Evolutionary conservation across 2,888 invertebrate genomes (phyloP), one percentile per base, ranked within the genome.

Genomic region (Heteropelma amictum): DNA sequence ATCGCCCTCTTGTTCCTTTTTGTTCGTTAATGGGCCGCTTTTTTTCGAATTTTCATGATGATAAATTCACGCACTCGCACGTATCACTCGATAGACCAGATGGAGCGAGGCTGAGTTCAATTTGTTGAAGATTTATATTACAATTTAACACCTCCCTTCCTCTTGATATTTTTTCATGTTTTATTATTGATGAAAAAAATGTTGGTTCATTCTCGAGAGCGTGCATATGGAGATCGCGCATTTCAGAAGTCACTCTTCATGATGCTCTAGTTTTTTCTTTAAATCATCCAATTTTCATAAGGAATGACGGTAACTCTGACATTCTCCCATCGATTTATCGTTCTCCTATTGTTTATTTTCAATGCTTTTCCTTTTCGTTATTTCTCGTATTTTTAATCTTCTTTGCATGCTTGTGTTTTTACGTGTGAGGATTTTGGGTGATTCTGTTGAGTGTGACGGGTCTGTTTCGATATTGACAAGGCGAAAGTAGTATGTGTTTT

Each of bases 71-170:
- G 63, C 30, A 68, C 49, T 21, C 45, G 51, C 51, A 64, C 64
- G 47, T 49, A 71, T 47, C 17, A 7, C 28, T 72, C 70, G 69
- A 68, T 68, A 68, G 65, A 72, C 69, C 54, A 38, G 69, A 30
- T 71, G 70, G 64, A 75, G 64, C 72, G 45, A 78, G 56, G 72
- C 74, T 64, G 58, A 77, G 63, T 64, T 65, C 58, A 26, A 35
- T 56, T 28, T 21, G 42, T 40, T 8, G 10, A n/a, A n/a, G n/a
- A 51, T 35, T 45, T 17, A 61, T 54, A 60, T 51, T 71, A 7
- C 10, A 8, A 1, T 30, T 30, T 42, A 54, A 51, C 26, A 12
- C 23, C 5, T 12, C 40, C 14, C 17, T 56, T 67, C 21, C 35
- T 26, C 7, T 17, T 47, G 7, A 6, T 3, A 10, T 38, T 38